Evolutionary conservation across 2,888 invertebrate species (phyloP), one percentile per base, ranked within the genome.

Genomic region (Parnassius glacialis): DNA sequence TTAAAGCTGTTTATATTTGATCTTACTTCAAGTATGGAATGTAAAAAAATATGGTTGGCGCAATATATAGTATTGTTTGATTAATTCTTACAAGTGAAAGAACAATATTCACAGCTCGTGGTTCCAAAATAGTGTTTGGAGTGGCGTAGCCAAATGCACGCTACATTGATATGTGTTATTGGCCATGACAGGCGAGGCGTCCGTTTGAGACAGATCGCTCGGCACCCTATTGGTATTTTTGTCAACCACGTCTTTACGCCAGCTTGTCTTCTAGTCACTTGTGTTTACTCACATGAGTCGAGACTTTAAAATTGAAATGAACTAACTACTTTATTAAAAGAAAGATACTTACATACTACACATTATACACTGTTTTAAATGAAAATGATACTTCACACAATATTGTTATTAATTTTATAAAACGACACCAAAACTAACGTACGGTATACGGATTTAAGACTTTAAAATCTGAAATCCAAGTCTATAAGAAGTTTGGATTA

Each of bases 251-350:
- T 59, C 65, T 60, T 61, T 67, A 67, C 67, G 67, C 68, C 70
- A 67, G 71, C 68, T 69, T 75, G 76, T 77, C 74, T 65, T 69
- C 74, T 71, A 75, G 13, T 48, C 48, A n/a, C 16, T 48, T 70
- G 74, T 87, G 85, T 90, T 89, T 89, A 86, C 84, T 83, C 86
- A 90, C 85, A 87, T 87, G 89, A 83, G 73, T 81, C 78, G 76
- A 81, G 84, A 83, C 78, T 82, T 85, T 84, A 84, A 84, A 88
- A 85, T 85, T 83, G 81, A 72, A 16, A 54, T 64, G 65, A 60
- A 76, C 79, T 79, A 81, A 34, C 34, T 34, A 34, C 34, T 34
- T 34, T 34, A 34, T 34, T 7, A 34, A 34, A 34, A 34, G 34
- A 34, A 34, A 34, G 5, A 34, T 34, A 34, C 34, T 5, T 25